These are phyloP conservation scores for Zosterops pallidus DNA, from an alignment of 2,113 vertebrate genomes.

Conservation along the genomic window DNA sequence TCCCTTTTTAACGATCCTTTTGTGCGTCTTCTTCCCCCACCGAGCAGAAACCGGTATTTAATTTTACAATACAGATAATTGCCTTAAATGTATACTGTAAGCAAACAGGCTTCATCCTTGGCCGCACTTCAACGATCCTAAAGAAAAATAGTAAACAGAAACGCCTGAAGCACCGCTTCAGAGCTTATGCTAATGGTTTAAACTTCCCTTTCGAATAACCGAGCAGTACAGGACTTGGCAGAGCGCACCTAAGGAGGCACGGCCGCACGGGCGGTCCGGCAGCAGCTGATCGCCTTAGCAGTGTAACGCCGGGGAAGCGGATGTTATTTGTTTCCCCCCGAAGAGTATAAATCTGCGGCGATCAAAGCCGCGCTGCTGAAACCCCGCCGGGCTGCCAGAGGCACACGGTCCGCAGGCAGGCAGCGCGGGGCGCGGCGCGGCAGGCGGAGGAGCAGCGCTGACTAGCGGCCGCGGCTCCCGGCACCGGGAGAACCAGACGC, in stretches of 20 bases:
- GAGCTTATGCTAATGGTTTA: not conserved
- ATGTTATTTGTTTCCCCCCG: not conserved
- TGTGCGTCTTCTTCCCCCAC: not conserved
- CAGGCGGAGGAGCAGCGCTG: conserved; percentile 23
- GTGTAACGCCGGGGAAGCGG: not conserved
- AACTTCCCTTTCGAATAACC: not conserved
- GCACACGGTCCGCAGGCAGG: not conserved
- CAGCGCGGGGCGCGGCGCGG: not conserved
- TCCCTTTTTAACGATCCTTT: not conserved
- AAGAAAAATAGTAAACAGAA: not conserved
- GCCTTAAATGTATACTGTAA: not conserved
- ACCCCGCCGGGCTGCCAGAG: not conserved
- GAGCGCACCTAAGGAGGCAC: not conserved
- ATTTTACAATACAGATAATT: not conserved
- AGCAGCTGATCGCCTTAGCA: not conserved
- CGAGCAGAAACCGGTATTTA: not conserved
- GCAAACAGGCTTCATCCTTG: not conserved
- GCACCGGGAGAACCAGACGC: not conserved
- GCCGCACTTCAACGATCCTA: not conserved
- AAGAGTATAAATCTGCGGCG: not conserved
- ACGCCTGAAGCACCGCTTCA: not conserved
- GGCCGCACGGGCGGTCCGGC: not conserved
- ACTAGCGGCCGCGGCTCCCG: conserved; percentile 24
- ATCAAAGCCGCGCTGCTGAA: not conserved
- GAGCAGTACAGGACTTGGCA: not conserved